phyloP scores from a whole-genome alignment of 1,140 invertebrate species.

The Chymomyza costata region DNA sequence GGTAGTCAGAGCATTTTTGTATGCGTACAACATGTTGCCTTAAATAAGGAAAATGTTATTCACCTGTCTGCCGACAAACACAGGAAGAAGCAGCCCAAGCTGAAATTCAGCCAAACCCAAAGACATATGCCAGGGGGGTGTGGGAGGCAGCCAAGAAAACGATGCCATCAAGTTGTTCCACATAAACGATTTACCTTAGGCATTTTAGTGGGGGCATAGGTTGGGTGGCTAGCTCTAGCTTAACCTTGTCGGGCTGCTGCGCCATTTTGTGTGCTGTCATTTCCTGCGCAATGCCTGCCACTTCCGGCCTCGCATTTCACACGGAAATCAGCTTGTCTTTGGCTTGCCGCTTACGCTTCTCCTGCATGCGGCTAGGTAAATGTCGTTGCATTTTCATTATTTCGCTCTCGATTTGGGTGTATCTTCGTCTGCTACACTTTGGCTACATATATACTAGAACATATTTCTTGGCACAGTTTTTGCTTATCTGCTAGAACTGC shows the following conservation, averaged over 20 bases:
- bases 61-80: slow-evolving; percentile 50
- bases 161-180: slow-evolving; percentile 2
- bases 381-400: slow-evolving; percentile 42
- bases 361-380: slow-evolving; percentile 29
- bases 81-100: slow-evolving; percentile 31
- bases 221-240: slow-evolving; percentile 6
- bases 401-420: slow-evolving; percentile 1
- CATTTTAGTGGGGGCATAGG: not conserved
- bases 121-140: slow-evolving; percentile 16
- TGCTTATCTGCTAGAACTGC: slow-evolving; percentile 8
- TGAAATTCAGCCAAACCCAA: slow-evolving; percentile 16
- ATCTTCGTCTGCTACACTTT: not conserved
- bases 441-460: no score
- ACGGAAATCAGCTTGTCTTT: slow-evolving; percentile 66
- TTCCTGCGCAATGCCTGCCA: slow-evolving; percentile 15
- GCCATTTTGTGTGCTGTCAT: slow-evolving; percentile 24
- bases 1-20: slow-evolving; percentile 32
- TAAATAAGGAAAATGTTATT: slow-evolving; percentile 54
- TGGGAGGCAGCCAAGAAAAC: not conserved
- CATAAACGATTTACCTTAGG: slow-evolving; percentile 53
- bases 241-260: slow-evolving; percentile 57
- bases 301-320: slow-evolving; percentile 41
- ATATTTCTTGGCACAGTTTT: no score
- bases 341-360: slow-evolving; percentile 35
- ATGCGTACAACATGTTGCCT: slow-evolving; percentile 51